These are phyloP conservation scores for Drosophila lacertosa DNA, from an alignment of 1,140 invertebrate genomes.

Conservation along the genomic window DNA sequence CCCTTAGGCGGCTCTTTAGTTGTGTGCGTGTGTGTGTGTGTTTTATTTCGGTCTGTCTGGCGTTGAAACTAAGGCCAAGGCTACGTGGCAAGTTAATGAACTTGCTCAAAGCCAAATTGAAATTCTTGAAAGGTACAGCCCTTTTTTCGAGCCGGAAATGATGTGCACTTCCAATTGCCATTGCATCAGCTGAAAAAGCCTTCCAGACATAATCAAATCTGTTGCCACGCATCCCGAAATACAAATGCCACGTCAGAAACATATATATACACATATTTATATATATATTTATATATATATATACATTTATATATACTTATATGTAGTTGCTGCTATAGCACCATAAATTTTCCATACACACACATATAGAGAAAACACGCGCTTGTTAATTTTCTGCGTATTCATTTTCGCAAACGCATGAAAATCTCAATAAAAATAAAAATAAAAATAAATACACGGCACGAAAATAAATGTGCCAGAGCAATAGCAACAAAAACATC, in stretches of 20 bases:
- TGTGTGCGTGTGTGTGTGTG: slow-evolving; percentile 10
- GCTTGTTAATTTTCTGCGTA: slow-evolving; percentile 55
- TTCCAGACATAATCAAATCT: slow-evolving; percentile 9
- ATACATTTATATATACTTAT: slow-evolving; percentile 3
- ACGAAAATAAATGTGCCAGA: slow-evolving; percentile 42
- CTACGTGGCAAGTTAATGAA: slow-evolving; percentile 53
- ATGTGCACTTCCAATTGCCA: background rate
- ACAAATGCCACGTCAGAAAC: slow-evolving; percentile 26
- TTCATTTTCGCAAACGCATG: slow-evolving; percentile 56
- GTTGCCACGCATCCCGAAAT: slow-evolving; percentile 60
- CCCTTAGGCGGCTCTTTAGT: slow-evolving; percentile 31
- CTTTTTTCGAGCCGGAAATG: background rate
- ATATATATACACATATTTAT: slow-evolving; percentile 12
- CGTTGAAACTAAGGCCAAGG: slow-evolving; percentile 43
- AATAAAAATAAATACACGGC: slow-evolving; percentile 32
- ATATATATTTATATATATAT: slow-evolving; percentile 22
- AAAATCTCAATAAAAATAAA: slow-evolving; percentile 64
- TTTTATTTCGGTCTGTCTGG: slow-evolving; percentile 7
- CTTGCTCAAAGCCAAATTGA: slow-evolving; percentile 15
- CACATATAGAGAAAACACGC: slow-evolving; percentile 56
- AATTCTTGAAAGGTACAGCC: slow-evolving; percentile 32
- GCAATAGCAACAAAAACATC: slow-evolving; percentile 12
- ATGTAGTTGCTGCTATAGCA: slow-evolving; percentile 21
- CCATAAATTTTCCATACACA: slow-evolving; percentile 54
- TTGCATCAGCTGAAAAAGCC: slow-evolving; percentile 42